Evolutionary conservation across 2,888 invertebrate species (phyloP), one percentile per base, ranked within the genome.

Genomic region (Dendrolimus houi): DNA sequence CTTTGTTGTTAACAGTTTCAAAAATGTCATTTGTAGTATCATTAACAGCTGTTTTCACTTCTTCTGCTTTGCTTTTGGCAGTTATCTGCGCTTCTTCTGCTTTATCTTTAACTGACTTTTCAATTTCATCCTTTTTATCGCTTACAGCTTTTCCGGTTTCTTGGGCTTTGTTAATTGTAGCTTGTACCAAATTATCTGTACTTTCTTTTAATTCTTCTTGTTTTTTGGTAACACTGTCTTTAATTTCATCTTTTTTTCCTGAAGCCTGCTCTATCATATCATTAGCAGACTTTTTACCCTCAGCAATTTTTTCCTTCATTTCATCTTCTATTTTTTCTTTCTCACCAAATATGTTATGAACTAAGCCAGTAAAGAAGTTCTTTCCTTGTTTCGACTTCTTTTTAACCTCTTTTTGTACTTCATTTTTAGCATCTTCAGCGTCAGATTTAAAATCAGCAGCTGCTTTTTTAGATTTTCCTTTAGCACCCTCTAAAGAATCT

Each of bases 371-470:
- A 52, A 90, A 83, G 65, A 90, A 90, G 64, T 76, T 83, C 60
- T 90, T 89, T 3, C 89, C 83, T 72, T 89, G 86, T 65, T 89
- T 89, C 13, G 83, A 78, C 59, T 88, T 88, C 68, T 89, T 87
- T 63, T 88, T 87, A 1, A 76, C 80, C 70, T 85, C 83, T 52
- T 80, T 75, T 65, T 81, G 83, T 2, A 77, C 77, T 61, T 83
- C 77, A 53, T 81, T 78, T 62, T 81, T 75, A 47, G 73, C 70
- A 58, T 81, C 76, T 52, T 63, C 64, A 1, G 71, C 63, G 56
- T 76, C 75, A 8, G 68, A 59, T 62, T 74, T 71, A 10, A 69
- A 55, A 62, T 76, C 73, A 9, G 67, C 63, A 53, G 69, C 69
- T 2, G 69, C 63, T 56, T 82, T 79, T 62, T 83, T 77, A 1